phyloP scores from a whole-genome alignment of 1,140 invertebrate species.

The Pinna nobilis region DNA sequence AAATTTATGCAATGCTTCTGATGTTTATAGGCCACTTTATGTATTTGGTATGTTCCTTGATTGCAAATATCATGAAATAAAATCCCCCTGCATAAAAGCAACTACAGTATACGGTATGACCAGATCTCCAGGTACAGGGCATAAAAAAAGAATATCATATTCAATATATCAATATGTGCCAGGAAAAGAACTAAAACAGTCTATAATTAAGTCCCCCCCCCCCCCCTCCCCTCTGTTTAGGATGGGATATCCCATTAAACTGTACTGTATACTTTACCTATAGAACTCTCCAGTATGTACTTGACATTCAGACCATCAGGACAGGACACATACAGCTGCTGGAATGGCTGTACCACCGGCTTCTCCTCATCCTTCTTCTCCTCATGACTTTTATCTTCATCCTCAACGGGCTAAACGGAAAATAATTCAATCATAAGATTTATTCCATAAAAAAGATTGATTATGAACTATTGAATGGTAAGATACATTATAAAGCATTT shows the following conservation, averaged over 20 bases:
- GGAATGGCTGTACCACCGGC: conserved; percentile 63
- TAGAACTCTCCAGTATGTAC: conserved; percentile 67
- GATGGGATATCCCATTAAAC: too few species aligned
- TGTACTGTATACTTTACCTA: conserved; percentile 49
- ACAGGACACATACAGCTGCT: conserved; percentile 71
- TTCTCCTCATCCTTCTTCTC: conserved; percentile 55
- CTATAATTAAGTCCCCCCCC: too few species aligned
- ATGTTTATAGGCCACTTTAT: too few species aligned
- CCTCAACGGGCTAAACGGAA: neutral
- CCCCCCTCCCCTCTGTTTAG: too few species aligned
- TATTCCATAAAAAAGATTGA: neutral
- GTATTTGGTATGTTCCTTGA: too few species aligned
- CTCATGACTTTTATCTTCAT: conserved; percentile 50
- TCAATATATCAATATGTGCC: neutral
- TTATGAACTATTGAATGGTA: neutral
- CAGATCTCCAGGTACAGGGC: too few species aligned
- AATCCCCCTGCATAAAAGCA: too few species aligned
- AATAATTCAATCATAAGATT: too few species aligned
- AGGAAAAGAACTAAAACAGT: too few species aligned
- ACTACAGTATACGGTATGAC: too few species aligned
- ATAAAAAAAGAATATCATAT: neutral
- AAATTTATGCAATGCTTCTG: too few species aligned
- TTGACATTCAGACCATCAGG: conserved; percentile 72
- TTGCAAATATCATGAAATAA: too few species aligned
- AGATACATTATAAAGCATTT: neutral